Percentiles rank a stretch among this genome's conserved stretches.
phyloP scores from a whole-genome alignment of 2,113 vertebrate genomes.

The Axis porcinus region DNA sequence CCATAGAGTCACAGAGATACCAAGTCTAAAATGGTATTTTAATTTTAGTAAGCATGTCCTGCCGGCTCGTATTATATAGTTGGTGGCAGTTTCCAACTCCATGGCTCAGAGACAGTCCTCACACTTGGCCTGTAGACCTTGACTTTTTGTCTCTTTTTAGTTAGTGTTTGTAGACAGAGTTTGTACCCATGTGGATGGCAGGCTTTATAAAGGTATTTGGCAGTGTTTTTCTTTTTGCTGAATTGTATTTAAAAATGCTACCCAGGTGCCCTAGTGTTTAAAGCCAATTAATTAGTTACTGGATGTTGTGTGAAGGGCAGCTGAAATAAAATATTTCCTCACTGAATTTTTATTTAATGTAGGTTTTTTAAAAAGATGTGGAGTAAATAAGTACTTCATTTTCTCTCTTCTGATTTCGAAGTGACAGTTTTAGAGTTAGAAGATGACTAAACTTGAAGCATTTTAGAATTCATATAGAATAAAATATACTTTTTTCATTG shows the following conservation, averaged over 20 bases:
- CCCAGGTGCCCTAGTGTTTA: background rate
- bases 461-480: background rate
- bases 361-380: background rate
- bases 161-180: background rate
- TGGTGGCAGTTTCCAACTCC: background rate
- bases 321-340: background rate
- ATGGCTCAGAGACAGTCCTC: background rate
- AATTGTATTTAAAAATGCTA: background rate
- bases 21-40: background rate
- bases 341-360: background rate
- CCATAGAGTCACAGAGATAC: background rate
- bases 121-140: too few species aligned
- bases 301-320: background rate
- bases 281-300: background rate
- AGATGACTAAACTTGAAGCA: background rate
- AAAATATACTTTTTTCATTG: background rate
- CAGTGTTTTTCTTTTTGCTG: background rate
- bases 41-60: background rate
- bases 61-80: rapidly evolving
- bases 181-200: background rate
- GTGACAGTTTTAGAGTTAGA: background rate
- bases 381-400: background rate
- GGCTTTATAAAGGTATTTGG: background rate
- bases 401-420: conserved; percentile 5
- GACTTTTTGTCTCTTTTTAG: background rate